phyloP scores from a whole-genome alignment of 2,888 invertebrate species.

The Nephrotoma guestfalica region DNA sequence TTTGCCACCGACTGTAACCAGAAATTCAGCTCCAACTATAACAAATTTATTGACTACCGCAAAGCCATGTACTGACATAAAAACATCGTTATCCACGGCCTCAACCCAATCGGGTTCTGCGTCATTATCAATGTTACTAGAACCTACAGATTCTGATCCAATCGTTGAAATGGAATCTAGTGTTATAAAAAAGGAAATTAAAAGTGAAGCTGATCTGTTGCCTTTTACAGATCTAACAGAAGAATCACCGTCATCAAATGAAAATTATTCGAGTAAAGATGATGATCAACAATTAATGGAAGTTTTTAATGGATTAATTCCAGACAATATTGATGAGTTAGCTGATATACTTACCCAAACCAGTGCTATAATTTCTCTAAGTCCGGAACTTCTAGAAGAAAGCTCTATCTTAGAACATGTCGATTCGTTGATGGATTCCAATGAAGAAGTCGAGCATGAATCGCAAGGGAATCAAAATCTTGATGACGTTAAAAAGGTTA shows the following conservation, averaged over 20 bases:
- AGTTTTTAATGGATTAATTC: conserved; percentile 25
- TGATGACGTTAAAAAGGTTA: neutral
- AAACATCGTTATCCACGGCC: conserved; percentile 40
- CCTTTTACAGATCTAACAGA: neutral
- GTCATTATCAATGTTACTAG: conserved; percentile 57
- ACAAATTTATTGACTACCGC: conserved; percentile 25
- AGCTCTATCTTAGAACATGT: conserved; percentile 24
- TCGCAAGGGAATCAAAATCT: conserved; percentile 9
- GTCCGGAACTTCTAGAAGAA: conserved; percentile 26
- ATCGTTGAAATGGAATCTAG: conserved; percentile 9
- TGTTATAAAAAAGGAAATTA: neutral
- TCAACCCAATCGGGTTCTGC: conserved; percentile 37
- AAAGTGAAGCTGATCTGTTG: neutral
- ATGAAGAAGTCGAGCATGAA: conserved; percentile 10
- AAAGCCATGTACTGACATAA: neutral
- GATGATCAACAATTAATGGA: conserved; percentile 27
- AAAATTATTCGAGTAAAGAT: conserved; percentile 16
- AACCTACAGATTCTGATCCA: conserved; percentile 30
- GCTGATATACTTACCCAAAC: conserved; percentile 24
- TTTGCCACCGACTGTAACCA: conserved; percentile 17
- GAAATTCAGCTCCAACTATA: conserved; percentile 29
- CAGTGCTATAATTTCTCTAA: conserved; percentile 14
- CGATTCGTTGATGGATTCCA: conserved; percentile 17
- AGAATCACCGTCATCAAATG: neutral
- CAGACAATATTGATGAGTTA: conserved; percentile 29